Percentiles rank a stretch among this genome's conserved stretches.
These are phyloP conservation scores for Epinotia ramella DNA, from an alignment of 2,888 invertebrate genomes.

Conservation along the genomic window DNA sequence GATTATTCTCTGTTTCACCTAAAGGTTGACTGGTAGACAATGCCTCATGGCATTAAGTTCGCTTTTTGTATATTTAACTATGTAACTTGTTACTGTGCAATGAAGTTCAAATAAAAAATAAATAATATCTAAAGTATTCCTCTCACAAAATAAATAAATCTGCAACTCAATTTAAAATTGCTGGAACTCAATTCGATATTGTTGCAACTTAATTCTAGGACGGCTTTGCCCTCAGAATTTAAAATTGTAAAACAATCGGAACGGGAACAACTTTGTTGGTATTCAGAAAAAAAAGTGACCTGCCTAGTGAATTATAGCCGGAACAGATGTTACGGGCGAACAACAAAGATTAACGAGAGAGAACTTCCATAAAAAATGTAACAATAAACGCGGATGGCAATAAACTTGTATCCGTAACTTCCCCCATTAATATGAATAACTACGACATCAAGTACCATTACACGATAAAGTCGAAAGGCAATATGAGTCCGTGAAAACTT, in stretches of 20 bases:
- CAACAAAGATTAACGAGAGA: slow-evolving; percentile 71
- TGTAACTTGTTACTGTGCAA: too few relatives aligned
- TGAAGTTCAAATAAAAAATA: too few relatives aligned
- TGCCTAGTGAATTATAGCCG: slow-evolving; percentile 71
- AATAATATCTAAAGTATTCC: too few relatives aligned
- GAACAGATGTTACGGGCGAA: slow-evolving; percentile 73
- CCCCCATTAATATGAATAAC: slow-evolving; percentile 46
- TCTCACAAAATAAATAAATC: too few relatives aligned
- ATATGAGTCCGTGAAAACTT: neutral
- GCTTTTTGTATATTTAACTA: too few relatives aligned
- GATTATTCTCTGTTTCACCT: too few relatives aligned
- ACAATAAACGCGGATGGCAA: slow-evolving; percentile 54
- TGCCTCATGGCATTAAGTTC: too few relatives aligned
- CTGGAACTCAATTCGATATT: too few relatives aligned
- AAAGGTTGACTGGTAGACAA: too few relatives aligned
- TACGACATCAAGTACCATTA: slow-evolving; percentile 42
- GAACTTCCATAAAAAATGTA: slow-evolving; percentile 61
- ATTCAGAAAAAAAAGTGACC: slow-evolving; percentile 61
- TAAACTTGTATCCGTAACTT: slow-evolving; percentile 50
- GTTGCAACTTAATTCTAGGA: slow-evolving; percentile 8
- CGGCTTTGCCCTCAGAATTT: slow-evolving; percentile 18
- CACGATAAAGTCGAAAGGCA: slow-evolving; percentile 11
- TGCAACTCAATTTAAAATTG: too few relatives aligned
- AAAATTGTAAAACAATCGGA: slow-evolving; percentile 50
- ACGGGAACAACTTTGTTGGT: slow-evolving; percentile 51